phyloP scores from a whole-genome alignment of 2,888 invertebrate genomes.

The Lampropteryx suffumata region DNA sequence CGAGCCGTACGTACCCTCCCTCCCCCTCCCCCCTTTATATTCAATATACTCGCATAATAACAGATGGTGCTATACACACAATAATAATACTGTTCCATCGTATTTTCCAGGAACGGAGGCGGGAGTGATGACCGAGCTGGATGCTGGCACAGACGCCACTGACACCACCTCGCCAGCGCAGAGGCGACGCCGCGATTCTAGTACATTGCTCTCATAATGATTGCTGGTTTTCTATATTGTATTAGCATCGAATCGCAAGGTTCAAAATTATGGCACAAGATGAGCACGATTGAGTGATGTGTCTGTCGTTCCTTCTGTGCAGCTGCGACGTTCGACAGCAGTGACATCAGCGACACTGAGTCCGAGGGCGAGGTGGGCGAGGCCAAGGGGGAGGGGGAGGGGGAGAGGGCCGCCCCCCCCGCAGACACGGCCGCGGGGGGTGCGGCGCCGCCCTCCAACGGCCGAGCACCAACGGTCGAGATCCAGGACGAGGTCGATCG shows the following conservation, averaged over 20 bases:
- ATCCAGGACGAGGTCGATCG: not conserved
- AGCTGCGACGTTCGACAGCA: slow-evolving; percentile 73
- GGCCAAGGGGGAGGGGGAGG: too few relatives aligned
- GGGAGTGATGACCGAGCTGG: slow-evolving; percentile 31
- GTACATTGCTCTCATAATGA: too few relatives aligned
- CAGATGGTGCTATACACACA: too few relatives aligned
- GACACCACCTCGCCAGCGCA: slow-evolving; percentile 30
- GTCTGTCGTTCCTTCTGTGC: not conserved
- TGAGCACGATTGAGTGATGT: too few relatives aligned
- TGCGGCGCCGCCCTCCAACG: slow-evolving; percentile 8
- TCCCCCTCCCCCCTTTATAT: too few relatives aligned
- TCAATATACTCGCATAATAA: too few relatives aligned
- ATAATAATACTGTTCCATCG: not conserved
- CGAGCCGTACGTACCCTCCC: slow-evolving; percentile 21
- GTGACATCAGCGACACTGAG: slow-evolving; percentile 68
- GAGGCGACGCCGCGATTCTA: slow-evolving; percentile 49
- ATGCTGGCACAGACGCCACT: slow-evolving; percentile 18
- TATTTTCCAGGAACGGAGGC: slow-evolving; percentile 29
- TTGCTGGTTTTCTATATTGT: too few relatives aligned
- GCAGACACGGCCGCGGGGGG: slow-evolving; percentile 8
- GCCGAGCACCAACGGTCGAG: not conserved
- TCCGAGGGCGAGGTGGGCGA: slow-evolving; percentile 39
- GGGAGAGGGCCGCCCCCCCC: too few relatives aligned
- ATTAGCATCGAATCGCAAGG: too few relatives aligned
- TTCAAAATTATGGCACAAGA: too few relatives aligned